Evolutionary conservation across 2,888 invertebrate species (phyloP), one percentile per base, ranked within the genome.

Genomic region (Rhagium mordax): DNA sequence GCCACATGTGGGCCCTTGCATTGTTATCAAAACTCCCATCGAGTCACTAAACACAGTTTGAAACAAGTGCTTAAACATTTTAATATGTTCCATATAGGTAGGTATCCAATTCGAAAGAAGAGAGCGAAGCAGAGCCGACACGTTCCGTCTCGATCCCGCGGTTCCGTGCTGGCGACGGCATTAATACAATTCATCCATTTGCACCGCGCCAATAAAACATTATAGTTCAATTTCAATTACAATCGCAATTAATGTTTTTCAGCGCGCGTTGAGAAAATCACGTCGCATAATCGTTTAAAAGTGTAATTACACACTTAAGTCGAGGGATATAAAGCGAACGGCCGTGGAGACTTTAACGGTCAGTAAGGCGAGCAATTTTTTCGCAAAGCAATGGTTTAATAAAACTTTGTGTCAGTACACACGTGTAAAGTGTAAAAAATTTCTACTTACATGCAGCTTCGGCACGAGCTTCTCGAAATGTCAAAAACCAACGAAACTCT

Each of bases 271-370:
- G 47, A 41, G 47, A 15, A 48, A 61, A 24, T 18, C 47, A 48
- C 24, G 15, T 47, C 47, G 15, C 47, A 13, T 47, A 21, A 61
- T 2, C 33, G 29, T 59, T 29, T 18, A n/a, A 55, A 20, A 13
- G 10, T 16, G 13, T 59, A 33, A 59, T 59, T 59, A 41, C 59
- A 33, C n/a, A 59, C 47, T 47, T 21, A n/a, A 33, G n/a, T 2
- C 16, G 18, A 20, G 18, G 47, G 21, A 61, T 48, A 16, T 51
- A 20, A 61, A 48, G 48, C 24, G n/a, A n/a, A n/a, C 20, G 47
- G 20, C 61, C 18, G 16, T 29, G 21, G 61, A 61, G 61, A 48
- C 61, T 61, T 48, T 8, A 48, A 61, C 61, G 61, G 15, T 6
- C n/a, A 21, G 24, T 47, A 20, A 47, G 61, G 2, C 10, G 15